Conservation (phyloP, 2,113 vertebrate genomes). For the Cavia porcellus region DNA sequence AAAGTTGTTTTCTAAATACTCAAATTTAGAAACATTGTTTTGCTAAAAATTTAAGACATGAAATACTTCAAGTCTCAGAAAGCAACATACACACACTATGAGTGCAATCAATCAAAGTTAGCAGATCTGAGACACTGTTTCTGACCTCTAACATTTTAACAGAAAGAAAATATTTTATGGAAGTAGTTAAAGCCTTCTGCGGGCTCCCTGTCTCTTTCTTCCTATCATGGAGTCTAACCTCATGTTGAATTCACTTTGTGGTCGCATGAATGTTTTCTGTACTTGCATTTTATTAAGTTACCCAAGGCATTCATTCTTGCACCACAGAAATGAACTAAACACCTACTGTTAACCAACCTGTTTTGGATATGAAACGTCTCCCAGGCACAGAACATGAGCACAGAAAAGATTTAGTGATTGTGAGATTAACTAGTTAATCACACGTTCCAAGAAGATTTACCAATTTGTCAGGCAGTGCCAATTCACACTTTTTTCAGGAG, state of each 20-base stretch:
- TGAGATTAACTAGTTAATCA: neutral
- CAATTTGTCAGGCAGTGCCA: neutral
- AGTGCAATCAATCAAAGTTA: neutral
- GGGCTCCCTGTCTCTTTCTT: neutral
- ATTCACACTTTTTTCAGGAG: neutral
- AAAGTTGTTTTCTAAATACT: neutral
- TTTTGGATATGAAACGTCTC: neutral
- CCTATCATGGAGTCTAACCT: neutral
- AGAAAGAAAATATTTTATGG: neutral
- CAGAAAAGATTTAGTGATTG: neutral
- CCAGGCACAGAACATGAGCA: neutral
- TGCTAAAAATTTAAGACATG: slow-evolving; percentile 35
- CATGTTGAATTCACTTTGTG: neutral
- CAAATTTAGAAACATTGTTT: slow-evolving; percentile 39
- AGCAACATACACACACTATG: neutral
- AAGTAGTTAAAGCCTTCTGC: neutral
- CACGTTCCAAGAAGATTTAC: neutral
- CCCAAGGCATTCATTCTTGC: neutral
- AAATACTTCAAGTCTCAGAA: slow-evolving; percentile 34
- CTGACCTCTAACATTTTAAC: neutral
- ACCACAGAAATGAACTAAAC: neutral
- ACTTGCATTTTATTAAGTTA: neutral
- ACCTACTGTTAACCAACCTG: neutral
- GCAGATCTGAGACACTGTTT: neutral
- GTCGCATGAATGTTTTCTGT: neutral